Base-by-base conservation (phyloP, 2,888 invertebrate genomes). In the Rhorus exstirpatorius region DNA sequence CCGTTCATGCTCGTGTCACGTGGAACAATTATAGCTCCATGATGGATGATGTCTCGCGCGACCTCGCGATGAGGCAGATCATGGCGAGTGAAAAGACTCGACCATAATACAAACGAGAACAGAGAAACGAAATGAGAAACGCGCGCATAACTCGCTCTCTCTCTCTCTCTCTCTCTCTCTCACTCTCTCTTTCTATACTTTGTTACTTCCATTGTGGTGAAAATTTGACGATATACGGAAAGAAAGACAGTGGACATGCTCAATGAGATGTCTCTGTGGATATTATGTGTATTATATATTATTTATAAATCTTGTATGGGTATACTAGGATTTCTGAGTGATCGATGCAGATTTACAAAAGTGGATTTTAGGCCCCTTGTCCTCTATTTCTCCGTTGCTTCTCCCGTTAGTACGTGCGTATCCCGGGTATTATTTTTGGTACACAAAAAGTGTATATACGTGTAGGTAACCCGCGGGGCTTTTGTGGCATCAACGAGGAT, bases 11-110 rank as follows among this genome's bases (percentile, higher is more conserved):
- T 79, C 76, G 84, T 88, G 87, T 89, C 87, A 86, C 63, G 31
- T 63, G 75, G 71, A 82, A 84, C 84, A 84, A 87, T 84, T 60
- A 31, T 31, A 12, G 8, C 38, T 17, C 38, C 14, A 31, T 90
- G 89, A 90, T 90, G 81, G 90, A 90, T 90, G 87, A 76, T 81
- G 55, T 51, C 44, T 53, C 71, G 46, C 14, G 24, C 35, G 55
- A 31, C 41, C 24, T 21, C 7, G n/a, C 14, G 26, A 41, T 26
- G 49, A 24, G 24, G 31, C 24, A 49, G 41, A 68, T 17, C 17
- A 26, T 0, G 8, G 24, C 10, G 61, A 41, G 38, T 1, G 1
- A 10, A 46, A 35, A 58, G 41, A 38, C 3, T 6, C 10, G 3
- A 35, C n/a, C 1, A 19, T 41, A 38, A 38, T 46, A 53, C n/a